Evolutionary conservation across 2,113 vertebrate genomes (phyloP).

Genomic region (Brevimyrus niger): DNA sequence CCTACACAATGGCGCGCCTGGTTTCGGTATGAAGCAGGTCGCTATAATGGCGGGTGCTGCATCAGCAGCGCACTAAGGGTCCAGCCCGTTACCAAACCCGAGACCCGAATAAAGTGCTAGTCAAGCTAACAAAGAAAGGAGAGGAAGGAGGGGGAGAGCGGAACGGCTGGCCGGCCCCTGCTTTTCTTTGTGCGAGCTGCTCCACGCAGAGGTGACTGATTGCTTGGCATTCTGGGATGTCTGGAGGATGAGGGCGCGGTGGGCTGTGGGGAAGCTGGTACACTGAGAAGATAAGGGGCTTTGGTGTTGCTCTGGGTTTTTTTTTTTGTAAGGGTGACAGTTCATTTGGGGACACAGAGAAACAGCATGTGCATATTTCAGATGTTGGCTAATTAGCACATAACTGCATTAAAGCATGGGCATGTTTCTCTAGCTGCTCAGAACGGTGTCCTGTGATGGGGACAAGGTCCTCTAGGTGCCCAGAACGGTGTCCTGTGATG

Average conservation of each 20-base stretch:
- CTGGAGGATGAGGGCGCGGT: not conserved
- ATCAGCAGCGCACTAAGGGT: not conserved
- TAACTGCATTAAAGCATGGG: not conserved
- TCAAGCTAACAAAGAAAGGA: not conserved
- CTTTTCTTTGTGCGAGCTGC: constrained; percentile 9
- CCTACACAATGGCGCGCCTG: not conserved
- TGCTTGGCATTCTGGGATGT: constrained; percentile 5
- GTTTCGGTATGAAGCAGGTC: not conserved
- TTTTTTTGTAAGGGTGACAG: not conserved
- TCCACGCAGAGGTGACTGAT: constrained; percentile 2
- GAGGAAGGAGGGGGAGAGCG: not conserved
- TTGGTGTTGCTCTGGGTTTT: not conserved
- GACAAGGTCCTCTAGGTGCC: not conserved
- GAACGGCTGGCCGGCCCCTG: not conserved
- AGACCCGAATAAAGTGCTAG: not conserved
- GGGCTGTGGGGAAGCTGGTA: not conserved
- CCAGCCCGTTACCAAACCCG: not conserved
- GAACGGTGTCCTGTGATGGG: no score
- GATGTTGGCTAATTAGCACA: not conserved
- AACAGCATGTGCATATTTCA: not conserved
- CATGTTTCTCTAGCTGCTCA: not conserved
- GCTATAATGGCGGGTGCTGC: not conserved
- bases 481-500: not conserved
- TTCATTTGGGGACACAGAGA: not conserved
- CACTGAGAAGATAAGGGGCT: not conserved